phyloP scores from a whole-genome alignment of 1,140 invertebrate species.

The Pseudachorutes palmiensis region DNA sequence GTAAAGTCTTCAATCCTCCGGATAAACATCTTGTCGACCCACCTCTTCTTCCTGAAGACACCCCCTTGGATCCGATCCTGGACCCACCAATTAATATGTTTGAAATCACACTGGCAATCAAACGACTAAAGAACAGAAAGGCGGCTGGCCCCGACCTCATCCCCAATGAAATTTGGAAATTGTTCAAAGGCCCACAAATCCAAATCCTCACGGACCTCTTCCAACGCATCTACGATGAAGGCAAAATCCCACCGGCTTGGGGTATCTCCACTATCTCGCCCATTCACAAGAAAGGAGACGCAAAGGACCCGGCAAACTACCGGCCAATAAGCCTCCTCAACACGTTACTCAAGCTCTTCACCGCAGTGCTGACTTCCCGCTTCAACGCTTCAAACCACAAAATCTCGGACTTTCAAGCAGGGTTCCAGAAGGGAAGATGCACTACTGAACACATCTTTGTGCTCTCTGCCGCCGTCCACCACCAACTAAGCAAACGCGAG shows the following conservation, averaged over 20 bases:
- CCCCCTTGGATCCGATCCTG: neutral
- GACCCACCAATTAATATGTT: neutral
- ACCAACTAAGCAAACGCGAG: slow-evolving; percentile 7
- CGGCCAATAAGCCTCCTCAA: slow-evolving; percentile 38
- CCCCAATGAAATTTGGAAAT: neutral
- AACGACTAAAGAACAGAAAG: neutral
- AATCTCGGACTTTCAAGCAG: slow-evolving; percentile 37
- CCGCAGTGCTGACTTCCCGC: slow-evolving; percentile 29
- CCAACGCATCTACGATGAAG: neutral
- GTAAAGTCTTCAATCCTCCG: neutral
- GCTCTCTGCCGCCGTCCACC: slow-evolving; percentile 18
- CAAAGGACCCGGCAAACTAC: slow-evolving; percentile 30
- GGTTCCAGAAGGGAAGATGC: slow-evolving; percentile 29
- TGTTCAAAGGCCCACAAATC: neutral
- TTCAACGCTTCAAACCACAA: slow-evolving; percentile 29
- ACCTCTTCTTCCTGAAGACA: neutral
- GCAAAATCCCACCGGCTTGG: neutral
- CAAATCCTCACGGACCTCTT: neutral
- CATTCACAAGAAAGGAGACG: slow-evolving; percentile 35
- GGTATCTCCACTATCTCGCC: slow-evolving; percentile 16
- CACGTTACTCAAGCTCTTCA: slow-evolving; percentile 35
- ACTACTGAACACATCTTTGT: slow-evolving; percentile 37
- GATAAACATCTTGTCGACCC: neutral
- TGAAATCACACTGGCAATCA: neutral
- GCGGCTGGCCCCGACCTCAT: neutral